These are phyloP conservation scores for Calyptommatus sinebrachiatus DNA, from an alignment of 2,113 vertebrate species.

Conservation along the genomic window DNA sequence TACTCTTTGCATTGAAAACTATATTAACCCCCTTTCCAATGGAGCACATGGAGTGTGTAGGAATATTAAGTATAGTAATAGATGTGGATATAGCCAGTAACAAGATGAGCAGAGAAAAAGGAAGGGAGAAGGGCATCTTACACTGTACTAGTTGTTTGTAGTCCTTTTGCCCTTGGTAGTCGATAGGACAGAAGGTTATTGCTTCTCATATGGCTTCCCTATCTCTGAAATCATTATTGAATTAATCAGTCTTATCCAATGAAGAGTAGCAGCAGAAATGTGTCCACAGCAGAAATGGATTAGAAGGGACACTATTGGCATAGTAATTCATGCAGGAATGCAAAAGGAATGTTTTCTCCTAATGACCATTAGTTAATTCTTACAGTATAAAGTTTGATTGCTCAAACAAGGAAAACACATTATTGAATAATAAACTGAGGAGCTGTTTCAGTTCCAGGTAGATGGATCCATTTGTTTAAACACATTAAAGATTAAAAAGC, in stretches of 20 bases:
- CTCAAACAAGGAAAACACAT: slow-evolving; percentile 16
- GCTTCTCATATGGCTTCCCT: too few species aligned
- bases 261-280: neutral
- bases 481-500: neutral
- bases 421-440: slow-evolving; percentile 36
- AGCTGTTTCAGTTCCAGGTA: slow-evolving; percentile 52
- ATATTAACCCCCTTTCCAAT: too few species aligned
- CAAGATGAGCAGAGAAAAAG: too few species aligned
- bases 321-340: neutral
- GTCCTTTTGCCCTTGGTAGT: too few species aligned
- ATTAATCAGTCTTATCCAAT: neutral
- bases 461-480: slow-evolving; percentile 45
- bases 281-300: neutral
- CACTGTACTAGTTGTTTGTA: too few species aligned
- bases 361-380: neutral
- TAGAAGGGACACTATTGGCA: neutral
- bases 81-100: too few species aligned
- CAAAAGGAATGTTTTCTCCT: neutral
- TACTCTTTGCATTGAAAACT: too few species aligned
- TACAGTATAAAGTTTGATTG: neutral
- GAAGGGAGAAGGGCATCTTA: too few species aligned
- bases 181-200: too few species aligned
- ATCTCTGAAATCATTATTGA: neutral
- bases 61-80: too few species aligned
- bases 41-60: too few species aligned